Conservation (phyloP, 2,113 vertebrate species). For the Sander vitreus region DNA sequence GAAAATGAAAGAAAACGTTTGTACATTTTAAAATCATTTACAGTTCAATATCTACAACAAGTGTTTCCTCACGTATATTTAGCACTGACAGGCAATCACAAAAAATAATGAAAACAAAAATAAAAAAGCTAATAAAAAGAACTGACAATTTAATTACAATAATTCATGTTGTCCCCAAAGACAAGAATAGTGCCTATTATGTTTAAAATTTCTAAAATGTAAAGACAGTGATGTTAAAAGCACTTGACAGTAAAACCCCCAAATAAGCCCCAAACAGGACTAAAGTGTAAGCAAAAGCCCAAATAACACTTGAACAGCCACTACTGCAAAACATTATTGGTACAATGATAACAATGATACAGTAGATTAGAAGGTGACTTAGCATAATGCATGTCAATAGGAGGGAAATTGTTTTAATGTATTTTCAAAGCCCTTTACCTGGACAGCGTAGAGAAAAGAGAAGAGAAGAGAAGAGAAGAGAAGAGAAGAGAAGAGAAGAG, state of each 20-base stretch:
- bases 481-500: neutral
- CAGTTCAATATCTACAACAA: conserved; percentile 74
- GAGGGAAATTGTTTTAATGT: conserved; percentile 16
- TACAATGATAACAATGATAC: conserved; percentile 42
- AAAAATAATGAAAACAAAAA: neutral
- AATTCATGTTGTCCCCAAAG: conserved; percentile 10
- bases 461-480: neutral
- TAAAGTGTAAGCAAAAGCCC: conserved; percentile 18
- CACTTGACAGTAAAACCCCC: conserved; percentile 41
- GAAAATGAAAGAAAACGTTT: conserved; percentile 57
- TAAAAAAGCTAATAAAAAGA: neutral
- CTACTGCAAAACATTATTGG: conserved; percentile 45
- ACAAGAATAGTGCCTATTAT: neutral
- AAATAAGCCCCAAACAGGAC: conserved; percentile 20
- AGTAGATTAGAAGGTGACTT: conserved; percentile 53
- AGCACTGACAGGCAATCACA: conserved; percentile 34
- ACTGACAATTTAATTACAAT: neutral
- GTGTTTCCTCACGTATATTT: conserved; percentile 29
- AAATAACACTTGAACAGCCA: conserved; percentile 31
- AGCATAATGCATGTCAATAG: conserved; percentile 18
- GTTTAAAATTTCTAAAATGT: conserved; percentile 2
- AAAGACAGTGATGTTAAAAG: conserved; percentile 22
- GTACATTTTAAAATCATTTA: conserved; percentile 76
- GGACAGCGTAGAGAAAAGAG: conserved; percentile 4
- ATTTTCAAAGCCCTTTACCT: conserved; percentile 65